Evolutionary conservation across 2,797 vertebrate genomes (phyloP).

Genomic region (Oryzias dopingdopingensis): DNA sequence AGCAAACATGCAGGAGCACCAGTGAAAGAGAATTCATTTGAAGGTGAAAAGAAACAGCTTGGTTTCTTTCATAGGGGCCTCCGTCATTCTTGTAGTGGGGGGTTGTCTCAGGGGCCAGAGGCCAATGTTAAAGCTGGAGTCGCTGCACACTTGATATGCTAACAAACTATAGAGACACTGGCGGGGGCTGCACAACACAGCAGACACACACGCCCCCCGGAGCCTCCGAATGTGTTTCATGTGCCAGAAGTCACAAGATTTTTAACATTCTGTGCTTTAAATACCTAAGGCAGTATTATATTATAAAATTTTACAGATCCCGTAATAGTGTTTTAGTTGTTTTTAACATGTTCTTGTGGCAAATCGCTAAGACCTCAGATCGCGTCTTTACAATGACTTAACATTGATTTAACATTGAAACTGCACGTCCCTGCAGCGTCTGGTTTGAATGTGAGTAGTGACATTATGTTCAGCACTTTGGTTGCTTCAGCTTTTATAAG

Average conservation of each 20-base stretch:
- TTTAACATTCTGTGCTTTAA: too few relatives aligned
- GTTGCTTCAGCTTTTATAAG: too few relatives aligned
- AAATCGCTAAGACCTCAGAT: too few relatives aligned
- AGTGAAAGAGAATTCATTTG: slow-evolving; percentile 53
- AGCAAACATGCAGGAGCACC: neutral
- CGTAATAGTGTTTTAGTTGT: fast-evolving
- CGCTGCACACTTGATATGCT: slow-evolving; percentile 45
- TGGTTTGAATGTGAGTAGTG: too few relatives aligned
- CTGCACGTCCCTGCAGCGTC: too few relatives aligned
- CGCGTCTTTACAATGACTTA: too few relatives aligned
- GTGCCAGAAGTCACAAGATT: neutral
- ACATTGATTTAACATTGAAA: too few relatives aligned
- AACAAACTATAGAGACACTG: slow-evolving; percentile 27
- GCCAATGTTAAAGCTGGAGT: slow-evolving; percentile 34
- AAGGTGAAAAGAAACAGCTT: slow-evolving; percentile 63
- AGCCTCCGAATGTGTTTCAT: too few relatives aligned
- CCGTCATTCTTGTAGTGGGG: slow-evolving; percentile 20
- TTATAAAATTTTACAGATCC: too few relatives aligned
- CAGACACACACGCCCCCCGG: neutral
- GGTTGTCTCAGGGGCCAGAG: slow-evolving; percentile 20
- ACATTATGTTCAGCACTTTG: too few relatives aligned
- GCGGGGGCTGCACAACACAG: slow-evolving; percentile 1
- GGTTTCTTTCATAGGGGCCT: slow-evolving; percentile 52
- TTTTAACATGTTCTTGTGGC: too few relatives aligned
- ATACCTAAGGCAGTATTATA: too few relatives aligned